These are phyloP conservation scores for Drosophila kanapiae DNA, from an alignment of 1,140 invertebrate species.

Conservation along the genomic window DNA sequence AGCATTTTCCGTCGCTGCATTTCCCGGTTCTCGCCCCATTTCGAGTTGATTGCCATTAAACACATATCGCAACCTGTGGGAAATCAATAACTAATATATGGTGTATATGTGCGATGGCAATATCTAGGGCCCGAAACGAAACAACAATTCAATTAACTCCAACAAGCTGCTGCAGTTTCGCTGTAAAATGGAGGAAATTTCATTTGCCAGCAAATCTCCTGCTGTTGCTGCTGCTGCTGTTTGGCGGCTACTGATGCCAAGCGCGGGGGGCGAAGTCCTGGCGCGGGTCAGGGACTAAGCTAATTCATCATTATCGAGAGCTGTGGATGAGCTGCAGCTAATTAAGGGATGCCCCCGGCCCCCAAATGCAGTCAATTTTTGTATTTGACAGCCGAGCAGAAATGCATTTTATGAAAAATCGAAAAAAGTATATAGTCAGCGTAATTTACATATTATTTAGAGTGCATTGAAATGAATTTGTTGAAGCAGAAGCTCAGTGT, in stretches of 20 bases:
- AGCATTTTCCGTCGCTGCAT: neutral
- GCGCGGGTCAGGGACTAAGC: constrained; percentile 11
- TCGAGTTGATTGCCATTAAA: constrained; percentile 18
- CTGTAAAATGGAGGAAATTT: constrained; percentile 29
- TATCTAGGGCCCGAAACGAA: constrained; percentile 39
- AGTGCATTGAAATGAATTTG: neutral
- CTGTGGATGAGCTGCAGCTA: constrained; percentile 30
- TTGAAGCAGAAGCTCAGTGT: neutral
- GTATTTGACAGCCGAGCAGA: constrained; percentile 18
- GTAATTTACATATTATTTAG: constrained; percentile 7
- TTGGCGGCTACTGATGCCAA: neutral
- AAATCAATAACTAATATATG: constrained; percentile 70
- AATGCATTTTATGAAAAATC: constrained; percentile 15
- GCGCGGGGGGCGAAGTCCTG: neutral
- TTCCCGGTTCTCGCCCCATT: constrained; percentile 8
- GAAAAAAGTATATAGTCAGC: neutral
- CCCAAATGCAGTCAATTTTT: constrained; percentile 9
- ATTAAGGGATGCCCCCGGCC: constrained; percentile 23
- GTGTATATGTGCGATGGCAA: constrained; percentile 18
- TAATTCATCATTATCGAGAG: constrained; percentile 31
- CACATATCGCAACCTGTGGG: constrained; percentile 27
- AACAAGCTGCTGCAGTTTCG: constrained; percentile 49
- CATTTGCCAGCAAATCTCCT: constrained; percentile 36
- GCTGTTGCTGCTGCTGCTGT: constrained; percentile 10
- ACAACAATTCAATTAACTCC: constrained; percentile 71